Percentiles rank a stretch among this genome's conserved stretches.
These are phyloP conservation scores for Hemiscyllium ocellatum DNA, from an alignment of 2,113 vertebrate species.

Conservation along the genomic window DNA sequence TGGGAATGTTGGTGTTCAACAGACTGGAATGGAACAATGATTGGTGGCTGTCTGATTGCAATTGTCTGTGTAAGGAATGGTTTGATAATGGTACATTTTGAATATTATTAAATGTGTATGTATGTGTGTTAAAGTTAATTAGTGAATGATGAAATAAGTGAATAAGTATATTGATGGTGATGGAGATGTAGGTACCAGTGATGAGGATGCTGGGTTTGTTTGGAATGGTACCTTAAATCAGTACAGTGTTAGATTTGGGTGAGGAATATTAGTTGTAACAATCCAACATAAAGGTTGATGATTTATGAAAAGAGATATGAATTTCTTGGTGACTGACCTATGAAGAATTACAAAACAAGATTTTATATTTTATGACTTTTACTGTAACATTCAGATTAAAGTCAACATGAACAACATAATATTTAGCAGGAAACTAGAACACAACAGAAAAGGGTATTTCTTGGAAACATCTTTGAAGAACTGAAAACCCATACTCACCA, in stretches of 20 bases:
- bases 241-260: neutral
- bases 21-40: neutral
- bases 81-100: neutral
- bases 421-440: too few relatives aligned
- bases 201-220: neutral
- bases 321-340: too few relatives aligned
- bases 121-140: neutral
- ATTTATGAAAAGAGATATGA: too few relatives aligned
- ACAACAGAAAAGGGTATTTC: too few relatives aligned
- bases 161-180: neutral
- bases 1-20: neutral
- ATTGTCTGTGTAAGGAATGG: neutral
- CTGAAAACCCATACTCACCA: neutral
- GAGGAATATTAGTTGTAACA: neutral
- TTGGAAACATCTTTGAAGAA: too few relatives aligned
- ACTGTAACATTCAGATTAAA: too few relatives aligned
- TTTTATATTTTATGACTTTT: too few relatives aligned
- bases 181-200: neutral
- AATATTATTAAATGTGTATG: neutral
- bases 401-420: too few relatives aligned
- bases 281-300: too few relatives aligned
- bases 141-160: neutral
- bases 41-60: neutral
- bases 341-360: too few relatives aligned
- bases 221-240: neutral